Evolutionary conservation across 92 coral and sea anemone species (phyloP).

Genomic region (Metridium senile): DNA sequence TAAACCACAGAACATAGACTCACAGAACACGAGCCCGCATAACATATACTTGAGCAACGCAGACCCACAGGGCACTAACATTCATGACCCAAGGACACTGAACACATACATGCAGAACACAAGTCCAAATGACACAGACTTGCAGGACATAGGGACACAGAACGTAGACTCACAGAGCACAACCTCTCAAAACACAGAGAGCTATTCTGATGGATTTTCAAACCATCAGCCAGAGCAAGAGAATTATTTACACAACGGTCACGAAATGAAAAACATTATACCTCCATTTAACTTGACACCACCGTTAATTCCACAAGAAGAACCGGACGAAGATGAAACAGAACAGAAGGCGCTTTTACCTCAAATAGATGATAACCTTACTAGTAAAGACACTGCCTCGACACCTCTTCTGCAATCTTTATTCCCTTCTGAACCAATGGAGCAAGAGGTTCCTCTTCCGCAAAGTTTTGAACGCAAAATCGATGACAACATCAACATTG

Average conservation of each 20-base stretch:
- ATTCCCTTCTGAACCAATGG: neutral
- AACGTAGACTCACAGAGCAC: neutral
- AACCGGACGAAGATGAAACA: neutral
- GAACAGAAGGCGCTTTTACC: neutral
- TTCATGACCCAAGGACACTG: neutral
- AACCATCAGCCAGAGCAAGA: neutral
- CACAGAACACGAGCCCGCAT: neutral
- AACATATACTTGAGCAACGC: neutral
- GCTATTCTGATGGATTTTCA: neutral
- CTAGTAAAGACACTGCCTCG: neutral
- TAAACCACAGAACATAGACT: neutral
- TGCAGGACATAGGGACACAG: neutral
- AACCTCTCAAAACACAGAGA: neutral
- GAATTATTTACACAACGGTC: neutral
- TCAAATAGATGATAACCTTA: neutral
- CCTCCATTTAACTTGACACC: slow-evolving; percentile 1
- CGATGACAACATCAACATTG: neutral
- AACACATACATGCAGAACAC: neutral
- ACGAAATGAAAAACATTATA: neutral
- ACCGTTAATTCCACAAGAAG: neutral
- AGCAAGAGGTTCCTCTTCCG: neutral
- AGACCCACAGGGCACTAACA: neutral
- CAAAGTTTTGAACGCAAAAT: neutral
- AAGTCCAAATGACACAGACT: neutral
- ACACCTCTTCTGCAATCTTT: neutral